Evolutionary conservation across 2,888 invertebrate species (phyloP).

Genomic region (Temnothorax rugatulus): DNA sequence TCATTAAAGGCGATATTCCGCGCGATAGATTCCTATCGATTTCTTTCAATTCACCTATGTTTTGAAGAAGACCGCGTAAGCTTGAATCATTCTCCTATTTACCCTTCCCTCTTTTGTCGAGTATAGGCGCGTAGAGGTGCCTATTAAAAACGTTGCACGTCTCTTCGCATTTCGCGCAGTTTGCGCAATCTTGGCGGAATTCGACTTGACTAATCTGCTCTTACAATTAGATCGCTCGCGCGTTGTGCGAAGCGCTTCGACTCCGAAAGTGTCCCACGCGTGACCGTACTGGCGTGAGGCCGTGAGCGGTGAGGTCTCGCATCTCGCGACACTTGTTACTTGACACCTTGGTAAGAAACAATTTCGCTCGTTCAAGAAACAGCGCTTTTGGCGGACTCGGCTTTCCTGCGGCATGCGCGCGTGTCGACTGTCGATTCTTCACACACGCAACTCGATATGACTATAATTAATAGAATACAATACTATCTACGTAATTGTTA

Average conservation of each 20-base stretch:
- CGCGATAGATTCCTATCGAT: neutral
- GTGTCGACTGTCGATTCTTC: neutral
- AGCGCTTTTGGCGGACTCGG: neutral
- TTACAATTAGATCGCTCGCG: conserved; percentile 4
- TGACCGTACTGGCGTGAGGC: neutral
- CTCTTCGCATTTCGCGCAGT: neutral
- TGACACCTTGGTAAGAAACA: neutral
- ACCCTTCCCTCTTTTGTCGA: neutral
- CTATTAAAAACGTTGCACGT: neutral
- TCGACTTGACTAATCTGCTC: neutral
- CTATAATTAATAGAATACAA: conserved; percentile 11
- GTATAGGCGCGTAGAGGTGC: neutral
- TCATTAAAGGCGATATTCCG: neutral
- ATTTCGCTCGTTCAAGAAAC: neutral
- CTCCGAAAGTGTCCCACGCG: neutral
- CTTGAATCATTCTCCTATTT: neutral
- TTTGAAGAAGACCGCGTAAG: no score
- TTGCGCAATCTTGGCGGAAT: neutral
- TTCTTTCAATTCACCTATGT: no score
- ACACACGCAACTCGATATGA: neutral
- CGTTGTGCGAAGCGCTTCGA: neutral
- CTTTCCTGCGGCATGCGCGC: neutral
- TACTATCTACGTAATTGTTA: neutral
- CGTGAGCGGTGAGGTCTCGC: no score
- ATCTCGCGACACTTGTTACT: neutral